Conservation (phyloP, 1,140 invertebrate species). For the Drosophila aff. region DNA sequence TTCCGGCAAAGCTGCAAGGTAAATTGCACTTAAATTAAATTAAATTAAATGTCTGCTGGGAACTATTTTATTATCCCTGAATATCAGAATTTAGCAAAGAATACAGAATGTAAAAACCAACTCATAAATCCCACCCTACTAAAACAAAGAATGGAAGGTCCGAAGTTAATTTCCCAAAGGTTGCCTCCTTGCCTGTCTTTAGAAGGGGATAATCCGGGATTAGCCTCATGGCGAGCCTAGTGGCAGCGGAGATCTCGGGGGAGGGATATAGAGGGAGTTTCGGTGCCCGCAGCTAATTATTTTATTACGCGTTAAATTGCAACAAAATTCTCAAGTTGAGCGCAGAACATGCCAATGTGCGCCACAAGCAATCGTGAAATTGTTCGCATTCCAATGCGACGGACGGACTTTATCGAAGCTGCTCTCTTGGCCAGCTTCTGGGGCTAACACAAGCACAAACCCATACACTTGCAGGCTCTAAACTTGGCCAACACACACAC, state of each 20-base stretch:
- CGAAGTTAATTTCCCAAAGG: constrained; percentile 3
- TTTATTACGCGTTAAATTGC: constrained; percentile 83
- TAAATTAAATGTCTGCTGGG: neutral
- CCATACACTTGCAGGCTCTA: constrained; percentile 8
- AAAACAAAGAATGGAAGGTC: constrained; percentile 6
- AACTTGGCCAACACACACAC: constrained; percentile 37
- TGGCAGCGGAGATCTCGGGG: neutral
- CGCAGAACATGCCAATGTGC: constrained; percentile 78
- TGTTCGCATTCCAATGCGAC: constrained; percentile 73
- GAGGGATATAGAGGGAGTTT: constrained; percentile 1
- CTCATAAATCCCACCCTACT: neutral
- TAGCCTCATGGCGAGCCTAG: neutral
- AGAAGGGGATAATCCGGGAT: constrained; percentile 8
- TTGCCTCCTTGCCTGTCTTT: constrained; percentile 6
- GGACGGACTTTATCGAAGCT: constrained; percentile 71
- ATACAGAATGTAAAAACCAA: neutral
- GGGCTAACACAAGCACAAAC: constrained; percentile 24
- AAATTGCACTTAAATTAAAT: neutral
- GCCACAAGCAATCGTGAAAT: constrained; percentile 81
- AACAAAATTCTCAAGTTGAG: constrained; percentile 75
- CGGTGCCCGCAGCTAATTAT: constrained; percentile 69
- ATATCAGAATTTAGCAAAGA: neutral
- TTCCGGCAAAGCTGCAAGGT: neutral
- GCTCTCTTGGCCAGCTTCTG: constrained; percentile 36
- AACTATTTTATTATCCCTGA: neutral